Evolutionary conservation across 2,113 vertebrate species (phyloP).

Genomic region (Geococcyx californianus): DNA sequence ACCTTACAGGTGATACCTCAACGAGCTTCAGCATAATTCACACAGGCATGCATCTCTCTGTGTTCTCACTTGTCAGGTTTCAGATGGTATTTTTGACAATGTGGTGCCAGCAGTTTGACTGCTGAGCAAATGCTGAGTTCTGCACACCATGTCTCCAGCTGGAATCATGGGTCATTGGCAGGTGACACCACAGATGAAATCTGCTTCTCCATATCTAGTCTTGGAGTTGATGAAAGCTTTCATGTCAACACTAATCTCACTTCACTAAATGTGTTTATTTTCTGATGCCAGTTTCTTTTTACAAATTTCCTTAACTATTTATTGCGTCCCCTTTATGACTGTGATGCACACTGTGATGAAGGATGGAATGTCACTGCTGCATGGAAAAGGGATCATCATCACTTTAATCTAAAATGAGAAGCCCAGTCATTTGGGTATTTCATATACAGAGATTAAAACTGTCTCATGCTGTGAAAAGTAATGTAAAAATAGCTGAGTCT

Average conservation of each 20-base stretch:
- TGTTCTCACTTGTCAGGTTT: slow-evolving; percentile 31
- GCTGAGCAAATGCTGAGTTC: slow-evolving; percentile 32
- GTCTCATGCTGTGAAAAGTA: slow-evolving; percentile 29
- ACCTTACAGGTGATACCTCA: background rate
- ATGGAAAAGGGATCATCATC: background rate
- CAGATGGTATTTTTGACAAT: slow-evolving; percentile 37
- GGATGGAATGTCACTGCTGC: background rate
- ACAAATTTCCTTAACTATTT: slow-evolving; percentile 59
- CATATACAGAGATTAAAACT: slow-evolving; percentile 40
- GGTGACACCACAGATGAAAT: slow-evolving; percentile 46
- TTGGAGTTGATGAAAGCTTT: slow-evolving; percentile 64
- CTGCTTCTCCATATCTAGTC: slow-evolving; percentile 51
- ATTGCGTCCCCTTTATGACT: background rate
- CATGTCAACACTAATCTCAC: slow-evolving; percentile 63
- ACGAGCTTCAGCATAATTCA: background rate
- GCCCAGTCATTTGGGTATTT: slow-evolving; percentile 42
- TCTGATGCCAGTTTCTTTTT: slow-evolving; percentile 34
- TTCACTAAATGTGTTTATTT: slow-evolving; percentile 72
- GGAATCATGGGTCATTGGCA: slow-evolving; percentile 49
- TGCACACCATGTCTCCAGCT: slow-evolving; percentile 18
- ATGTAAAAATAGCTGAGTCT: slow-evolving; percentile 18
- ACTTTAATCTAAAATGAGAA: slow-evolving; percentile 47
- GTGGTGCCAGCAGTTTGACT: slow-evolving; percentile 14
- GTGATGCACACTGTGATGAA: background rate
- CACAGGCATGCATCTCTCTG: background rate